A percentile compares a stretch with the other conserved stretches of the same genome.
Conservation (phyloP, 2,113 vertebrate species). For the Aplodontia rufa region DNA sequence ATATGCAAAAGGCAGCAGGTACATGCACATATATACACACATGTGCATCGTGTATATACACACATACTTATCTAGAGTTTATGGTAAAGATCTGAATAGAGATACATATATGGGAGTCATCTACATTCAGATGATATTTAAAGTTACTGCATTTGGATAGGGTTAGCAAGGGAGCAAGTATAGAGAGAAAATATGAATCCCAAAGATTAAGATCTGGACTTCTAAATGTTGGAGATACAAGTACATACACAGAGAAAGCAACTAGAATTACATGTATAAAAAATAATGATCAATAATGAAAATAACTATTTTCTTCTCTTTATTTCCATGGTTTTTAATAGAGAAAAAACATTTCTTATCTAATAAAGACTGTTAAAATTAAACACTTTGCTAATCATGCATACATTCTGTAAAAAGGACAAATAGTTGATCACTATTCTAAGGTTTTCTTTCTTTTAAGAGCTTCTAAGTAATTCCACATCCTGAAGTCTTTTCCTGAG, state of each 20-base stretch:
- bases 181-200: not conserved
- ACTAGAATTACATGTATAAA: not conserved
- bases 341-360: not conserved
- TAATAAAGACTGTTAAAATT: not conserved
- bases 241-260: not conserved
- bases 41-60: not conserved
- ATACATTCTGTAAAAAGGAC: not conserved
- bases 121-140: not conserved
- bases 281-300: not conserved
- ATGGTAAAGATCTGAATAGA: not conserved
- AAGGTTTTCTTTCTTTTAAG: not conserved
- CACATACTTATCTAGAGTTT: not conserved
- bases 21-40: not conserved
- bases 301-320: not conserved
- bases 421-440: not conserved
- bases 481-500: not conserved
- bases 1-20: not conserved
- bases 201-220: not conserved
- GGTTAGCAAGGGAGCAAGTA: not conserved
- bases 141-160: not conserved
- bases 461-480: not conserved
- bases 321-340: not conserved
- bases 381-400: not conserved
- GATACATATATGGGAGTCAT: not conserved
- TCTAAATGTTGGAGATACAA: not conserved